Conservation (phyloP, 2,888 invertebrate genomes). For the Tachystola acroxantha region DNA sequence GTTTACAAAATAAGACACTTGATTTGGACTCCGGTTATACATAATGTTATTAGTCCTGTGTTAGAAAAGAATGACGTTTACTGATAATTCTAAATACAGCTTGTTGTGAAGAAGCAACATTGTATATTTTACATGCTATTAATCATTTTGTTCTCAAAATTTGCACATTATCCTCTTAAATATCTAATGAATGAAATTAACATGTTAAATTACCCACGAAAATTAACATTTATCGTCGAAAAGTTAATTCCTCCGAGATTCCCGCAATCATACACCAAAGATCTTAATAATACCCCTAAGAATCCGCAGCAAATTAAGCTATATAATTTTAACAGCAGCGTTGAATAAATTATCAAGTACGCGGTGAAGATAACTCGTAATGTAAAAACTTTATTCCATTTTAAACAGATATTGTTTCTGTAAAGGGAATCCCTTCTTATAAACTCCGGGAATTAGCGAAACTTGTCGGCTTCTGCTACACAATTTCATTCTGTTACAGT, state of each 20-base stretch:
- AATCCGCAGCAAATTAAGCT: slow-evolving; percentile 8
- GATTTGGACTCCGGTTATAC: too few species aligned
- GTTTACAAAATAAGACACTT: too few species aligned
- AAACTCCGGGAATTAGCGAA: slow-evolving; percentile 30
- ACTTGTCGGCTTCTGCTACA: slow-evolving; percentile 20
- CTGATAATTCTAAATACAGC: too few species aligned
- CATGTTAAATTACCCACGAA: neutral
- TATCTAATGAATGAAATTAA: neutral
- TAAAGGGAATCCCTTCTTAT: slow-evolving; percentile 27
- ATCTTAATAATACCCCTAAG: slow-evolving; percentile 14
- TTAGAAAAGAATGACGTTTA: too few species aligned
- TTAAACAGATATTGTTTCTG: slow-evolving; percentile 31
- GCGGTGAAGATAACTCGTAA: slow-evolving; percentile 29
- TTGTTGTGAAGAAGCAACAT: too few species aligned
- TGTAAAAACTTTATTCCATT: slow-evolving; percentile 38
- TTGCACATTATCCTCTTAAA: neutral
- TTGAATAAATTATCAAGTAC: slow-evolving; percentile 39
- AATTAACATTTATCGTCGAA: slow-evolving; percentile 1
- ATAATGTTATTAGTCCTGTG: too few species aligned
- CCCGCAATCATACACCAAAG: slow-evolving; percentile 2
- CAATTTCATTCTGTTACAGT: slow-evolving; percentile 7
- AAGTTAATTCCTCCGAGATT: slow-evolving; percentile 5
- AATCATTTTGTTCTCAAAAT: neutral
- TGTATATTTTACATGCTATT: too few species aligned
- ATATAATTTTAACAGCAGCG: slow-evolving; percentile 22